Evolutionary conservation across 2,888 invertebrate genomes (phyloP).

Genomic region (Heliconius ethilla): DNA sequence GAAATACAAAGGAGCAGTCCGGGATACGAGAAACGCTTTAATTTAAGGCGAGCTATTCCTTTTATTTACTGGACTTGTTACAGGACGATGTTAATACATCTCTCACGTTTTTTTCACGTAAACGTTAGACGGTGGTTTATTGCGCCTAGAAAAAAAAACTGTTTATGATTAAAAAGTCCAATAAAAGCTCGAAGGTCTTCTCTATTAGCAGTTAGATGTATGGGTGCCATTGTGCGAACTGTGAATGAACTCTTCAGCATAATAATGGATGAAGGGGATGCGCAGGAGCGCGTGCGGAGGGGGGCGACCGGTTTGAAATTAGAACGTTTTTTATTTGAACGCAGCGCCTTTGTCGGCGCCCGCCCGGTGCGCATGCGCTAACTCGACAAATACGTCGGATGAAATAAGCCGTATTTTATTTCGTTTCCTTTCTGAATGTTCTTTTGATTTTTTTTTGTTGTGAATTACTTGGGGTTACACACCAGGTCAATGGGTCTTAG

Average conservation of each 20-base stretch:
- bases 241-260: constrained; percentile 82
- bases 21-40: constrained; percentile 39
- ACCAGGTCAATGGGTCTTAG: constrained; percentile 44
- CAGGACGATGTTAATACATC: constrained; percentile 48
- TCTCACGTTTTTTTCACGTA: constrained; percentile 47
- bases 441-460: constrained; percentile 60
- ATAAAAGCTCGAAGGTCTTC: constrained; percentile 59
- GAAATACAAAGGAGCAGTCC: constrained; percentile 42
- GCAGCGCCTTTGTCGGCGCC: constrained; percentile 76
- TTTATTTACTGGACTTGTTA: constrained; percentile 42
- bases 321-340: constrained; percentile 77
- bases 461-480: constrained; percentile 45
- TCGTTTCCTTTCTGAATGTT: constrained; percentile 69
- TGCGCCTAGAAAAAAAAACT: constrained; percentile 41
- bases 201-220: constrained; percentile 68
- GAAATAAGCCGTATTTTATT: constrained; percentile 80
- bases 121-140: constrained; percentile 48
- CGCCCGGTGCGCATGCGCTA: constrained; percentile 79
- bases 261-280: constrained; percentile 79
- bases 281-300: constrained; percentile 78
- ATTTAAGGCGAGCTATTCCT: constrained; percentile 40
- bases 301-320: constrained; percentile 80
- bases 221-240: constrained; percentile 77
- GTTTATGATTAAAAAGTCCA: constrained; percentile 50
- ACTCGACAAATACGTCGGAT: constrained; percentile 81